These are phyloP conservation scores for Chelonus insularis DNA, from an alignment of 1,140 invertebrate species.

Conservation along the genomic window DNA sequence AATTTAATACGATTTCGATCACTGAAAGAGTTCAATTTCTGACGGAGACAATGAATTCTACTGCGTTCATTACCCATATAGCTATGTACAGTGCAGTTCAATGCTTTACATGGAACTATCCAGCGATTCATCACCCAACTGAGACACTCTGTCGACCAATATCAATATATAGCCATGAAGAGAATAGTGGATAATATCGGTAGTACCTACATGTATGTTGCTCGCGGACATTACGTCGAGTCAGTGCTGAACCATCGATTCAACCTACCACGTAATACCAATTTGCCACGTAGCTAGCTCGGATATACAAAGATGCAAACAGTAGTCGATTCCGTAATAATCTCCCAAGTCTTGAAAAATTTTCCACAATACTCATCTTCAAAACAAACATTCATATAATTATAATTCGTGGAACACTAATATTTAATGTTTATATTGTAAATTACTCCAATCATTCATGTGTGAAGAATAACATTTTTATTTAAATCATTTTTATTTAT, in stretches of 20 bases:
- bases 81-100: neutral
- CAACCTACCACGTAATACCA: constrained; percentile 24
- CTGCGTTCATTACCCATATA: constrained; percentile 1
- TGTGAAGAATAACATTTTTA: no score
- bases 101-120: constrained; percentile 13
- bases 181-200: constrained; percentile 24
- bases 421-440: no score
- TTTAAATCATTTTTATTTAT: no score
- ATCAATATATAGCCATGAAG: constrained; percentile 22
- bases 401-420: no score
- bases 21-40: no score
- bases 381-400: no score
- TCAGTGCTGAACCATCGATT: constrained; percentile 27
- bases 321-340: neutral
- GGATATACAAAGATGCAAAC: neutral
- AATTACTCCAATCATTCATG: no score
- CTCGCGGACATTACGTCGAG: constrained; percentile 14
- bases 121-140: constrained; percentile 13
- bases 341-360: no score
- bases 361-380: no score
- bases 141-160: constrained; percentile 14
- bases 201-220: neutral
- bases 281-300: constrained; percentile 18
- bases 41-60: neutral
- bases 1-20: no score